Base-by-base conservation (phyloP, 1,140 invertebrate species). In the Tetragonula clypearis region DNA sequence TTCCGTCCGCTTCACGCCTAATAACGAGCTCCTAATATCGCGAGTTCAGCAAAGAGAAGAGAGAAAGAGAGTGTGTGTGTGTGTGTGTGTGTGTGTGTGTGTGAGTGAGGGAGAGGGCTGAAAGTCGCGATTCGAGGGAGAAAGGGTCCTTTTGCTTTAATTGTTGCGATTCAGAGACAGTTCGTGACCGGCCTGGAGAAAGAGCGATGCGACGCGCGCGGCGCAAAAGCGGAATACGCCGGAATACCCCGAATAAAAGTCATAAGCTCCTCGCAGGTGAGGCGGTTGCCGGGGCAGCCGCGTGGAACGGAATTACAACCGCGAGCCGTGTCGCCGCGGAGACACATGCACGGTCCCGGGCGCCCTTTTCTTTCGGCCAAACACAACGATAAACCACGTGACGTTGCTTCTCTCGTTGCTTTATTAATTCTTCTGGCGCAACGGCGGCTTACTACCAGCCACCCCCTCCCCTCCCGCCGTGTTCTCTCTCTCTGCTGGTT, bases 91-190 rank as follows among this genome's bases (percentile, higher is more conserved):
- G 30, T 30, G 30, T 30, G 30, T 30, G 30, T 30, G 30, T 30
- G 30, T 30, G 30, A 30, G 30, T 30, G 30, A 30, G 30, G 30
- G 30, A 30, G 30, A 30, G 30, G 30, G 30, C 30, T 30, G 30
- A 30, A 30, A 30, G 30, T 30, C 30, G 30, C 30, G 30, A 30
- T 30, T 30, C 5, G 5, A 68, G 9, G 9, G 11, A 23, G 21
- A 23, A 5, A 1, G 21, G 53, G 49, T 77, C 87, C 91, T 92
- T 92, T 90, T 81, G 90, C 88, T 90, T 92, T 92, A 92, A 92
- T 92, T 92, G 91, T 92, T 88, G 85, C 89, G 86, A 91, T 92
- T 92, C 92, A 92, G 89, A 86, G 88, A 80, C 85, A 79, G 83
- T 92, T 90, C 92, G 92, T 91, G 92, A 92, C 90, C 87, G 86